Base-by-base conservation (phyloP, 1,140 invertebrate species). In the Caerostris extrusa region DNA sequence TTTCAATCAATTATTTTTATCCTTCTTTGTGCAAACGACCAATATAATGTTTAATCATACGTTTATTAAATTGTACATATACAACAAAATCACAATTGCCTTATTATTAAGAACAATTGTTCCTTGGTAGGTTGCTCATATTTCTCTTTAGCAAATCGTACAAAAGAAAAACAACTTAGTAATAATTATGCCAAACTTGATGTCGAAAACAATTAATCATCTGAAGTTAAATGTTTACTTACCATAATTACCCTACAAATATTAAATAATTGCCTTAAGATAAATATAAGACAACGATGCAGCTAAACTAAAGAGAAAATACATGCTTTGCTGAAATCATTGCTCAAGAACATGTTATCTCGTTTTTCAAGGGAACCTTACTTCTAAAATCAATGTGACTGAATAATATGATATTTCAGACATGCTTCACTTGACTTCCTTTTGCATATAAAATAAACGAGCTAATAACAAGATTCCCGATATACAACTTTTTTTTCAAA, bases 401-500 rank as follows among this genome's bases (percentile, higher is more conserved):
- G 71, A 77, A 77, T 77, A 77, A 77, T 77, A 77, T 77, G 71
- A 77, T 77, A 77, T 77, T 77, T 77, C 71, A 12, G 10, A 7
- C 71, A 53, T 77, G 34, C 71, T 77, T 12, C 7, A 12, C 34
- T 53, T 50, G 50, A 14, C 34, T 77, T 77, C 53, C 71, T 77
- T 77, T 50, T 77, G 34, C 71, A 77, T 77, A 77, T 77, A 77
- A 77, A 77, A 77, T 77, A 77, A 77, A 77, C 34, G 71, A 77
- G 71, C 19, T 77, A 77, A 77, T 77, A 77, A 77, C 71, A 77
- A 77, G 71, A 77, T 77, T 77, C 34, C 34, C 71, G 71, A 77
- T 50, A 77, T 50, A 77, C 71, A 77, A 12, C 53, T 77, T 77
- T 77, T n/a, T n/a, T 77, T 53, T 12, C 34, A 7, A 64, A 50